phyloP scores from a whole-genome alignment of 2,797 vertebrate species.

The Thamnophis elegans region DNA sequence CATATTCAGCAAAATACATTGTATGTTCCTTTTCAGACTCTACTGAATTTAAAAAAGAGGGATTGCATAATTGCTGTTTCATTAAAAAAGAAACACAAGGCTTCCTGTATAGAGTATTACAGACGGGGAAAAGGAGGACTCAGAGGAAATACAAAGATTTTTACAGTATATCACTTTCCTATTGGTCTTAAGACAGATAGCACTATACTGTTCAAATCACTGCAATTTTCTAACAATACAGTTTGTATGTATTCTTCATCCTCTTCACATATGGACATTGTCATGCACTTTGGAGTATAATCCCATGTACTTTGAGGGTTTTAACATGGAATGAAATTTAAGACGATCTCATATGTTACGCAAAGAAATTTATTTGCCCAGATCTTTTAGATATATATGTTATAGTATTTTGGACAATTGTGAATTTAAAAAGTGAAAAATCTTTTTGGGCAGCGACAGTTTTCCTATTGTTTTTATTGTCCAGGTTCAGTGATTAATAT shows the following conservation, averaged over 20 bases:
- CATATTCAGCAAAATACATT: background rate
- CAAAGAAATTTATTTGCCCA: background rate
- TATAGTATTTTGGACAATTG: background rate
- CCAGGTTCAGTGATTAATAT: conserved; percentile 28
- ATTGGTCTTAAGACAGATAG: conserved; percentile 7
- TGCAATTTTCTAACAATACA: background rate
- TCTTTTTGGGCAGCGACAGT: background rate
- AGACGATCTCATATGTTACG: background rate
- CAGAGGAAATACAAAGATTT: conserved; percentile 5
- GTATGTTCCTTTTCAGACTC: background rate
- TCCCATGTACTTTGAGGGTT: background rate
- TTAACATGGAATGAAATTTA: background rate
- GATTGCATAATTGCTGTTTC: background rate
- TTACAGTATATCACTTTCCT: background rate
- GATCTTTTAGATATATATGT: background rate
- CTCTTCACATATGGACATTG: background rate
- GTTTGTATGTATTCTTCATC: background rate
- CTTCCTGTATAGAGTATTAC: background rate
- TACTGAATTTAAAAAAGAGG: background rate
- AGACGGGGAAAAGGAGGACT: background rate
- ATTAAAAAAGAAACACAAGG: background rate
- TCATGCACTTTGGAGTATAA: background rate
- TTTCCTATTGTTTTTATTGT: conserved; percentile 17
- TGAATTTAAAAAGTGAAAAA: background rate
- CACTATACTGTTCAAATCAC: background rate